These are phyloP conservation scores for Poecilia gillii DNA, from an alignment of 2,797 vertebrate species.

Conservation along the genomic window DNA sequence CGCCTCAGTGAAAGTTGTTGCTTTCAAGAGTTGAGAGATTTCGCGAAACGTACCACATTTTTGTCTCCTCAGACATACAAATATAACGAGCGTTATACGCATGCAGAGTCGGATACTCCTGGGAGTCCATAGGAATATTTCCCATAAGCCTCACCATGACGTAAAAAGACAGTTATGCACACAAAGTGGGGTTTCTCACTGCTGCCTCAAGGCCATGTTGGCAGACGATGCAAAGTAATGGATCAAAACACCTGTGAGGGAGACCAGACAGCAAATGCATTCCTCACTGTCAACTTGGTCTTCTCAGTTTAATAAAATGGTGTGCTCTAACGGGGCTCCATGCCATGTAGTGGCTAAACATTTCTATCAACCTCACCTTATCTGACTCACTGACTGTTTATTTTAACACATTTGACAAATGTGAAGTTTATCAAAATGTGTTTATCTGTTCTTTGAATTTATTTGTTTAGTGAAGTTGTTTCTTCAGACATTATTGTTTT, in stretches of 20 bases:
- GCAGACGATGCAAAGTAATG: constrained; percentile 57
- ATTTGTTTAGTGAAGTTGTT: no score
- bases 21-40: not conserved
- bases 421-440: no score
- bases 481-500: no score
- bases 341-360: constrained; percentile 43
- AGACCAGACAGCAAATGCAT: constrained; percentile 23
- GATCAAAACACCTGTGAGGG: constrained; percentile 43
- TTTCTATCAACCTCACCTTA: constrained; percentile 33
- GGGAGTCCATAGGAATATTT: constrained; percentile 66
- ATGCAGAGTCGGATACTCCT: constrained; percentile 47
- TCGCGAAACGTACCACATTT: not conserved
- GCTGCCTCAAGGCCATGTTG: constrained; percentile 57
- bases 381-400: not conserved
- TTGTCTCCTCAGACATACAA: constrained; percentile 14
- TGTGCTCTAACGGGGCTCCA: constrained; percentile 19
- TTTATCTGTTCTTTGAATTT: no score
- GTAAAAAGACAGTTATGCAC: constrained; percentile 74
- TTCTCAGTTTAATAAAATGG: constrained; percentile 36
- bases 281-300: constrained; percentile 17
- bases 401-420: no score
- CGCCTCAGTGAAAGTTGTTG: not conserved
- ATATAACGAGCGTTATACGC: constrained; percentile 34
- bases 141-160: constrained; percentile 70
- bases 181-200: constrained; percentile 66